These are phyloP conservation scores for Typhlomys cinereus DNA, from an alignment of 2,113 vertebrate species.

Conservation along the genomic window DNA sequence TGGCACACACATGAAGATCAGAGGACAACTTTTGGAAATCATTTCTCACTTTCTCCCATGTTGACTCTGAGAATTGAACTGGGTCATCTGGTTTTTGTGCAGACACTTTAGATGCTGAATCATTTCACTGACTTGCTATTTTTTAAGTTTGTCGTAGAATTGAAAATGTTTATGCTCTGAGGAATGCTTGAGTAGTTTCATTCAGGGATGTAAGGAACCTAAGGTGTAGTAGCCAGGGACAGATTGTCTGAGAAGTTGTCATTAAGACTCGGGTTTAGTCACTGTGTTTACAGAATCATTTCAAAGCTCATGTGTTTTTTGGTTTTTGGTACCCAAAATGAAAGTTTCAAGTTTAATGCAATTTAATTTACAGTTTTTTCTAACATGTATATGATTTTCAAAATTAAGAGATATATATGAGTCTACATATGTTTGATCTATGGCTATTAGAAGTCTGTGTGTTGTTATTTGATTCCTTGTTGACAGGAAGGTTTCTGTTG, in stretches of 20 bases:
- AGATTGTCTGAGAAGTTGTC: neutral
- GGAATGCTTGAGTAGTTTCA: neutral
- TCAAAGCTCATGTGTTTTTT: neutral
- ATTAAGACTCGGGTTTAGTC: neutral
- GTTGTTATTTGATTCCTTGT: neutral
- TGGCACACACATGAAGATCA: too few relatives aligned
- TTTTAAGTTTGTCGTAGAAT: neutral
- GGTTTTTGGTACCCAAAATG: neutral
- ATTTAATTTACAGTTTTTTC: slow-evolving; percentile 1
- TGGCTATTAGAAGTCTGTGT: slow-evolving; percentile 9
- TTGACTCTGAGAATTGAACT: too few relatives aligned
- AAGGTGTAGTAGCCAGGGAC: neutral
- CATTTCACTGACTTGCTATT: neutral
- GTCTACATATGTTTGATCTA: neutral
- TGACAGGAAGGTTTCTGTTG: neutral
- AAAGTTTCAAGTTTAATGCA: neutral
- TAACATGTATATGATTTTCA: slow-evolving; percentile 33
- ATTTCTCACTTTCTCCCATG: too few relatives aligned
- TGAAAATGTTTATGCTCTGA: slow-evolving; percentile 11
- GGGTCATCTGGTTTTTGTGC: too few relatives aligned
- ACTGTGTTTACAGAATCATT: neutral
- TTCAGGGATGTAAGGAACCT: neutral
- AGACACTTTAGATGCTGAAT: too few relatives aligned
- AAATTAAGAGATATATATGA: neutral
- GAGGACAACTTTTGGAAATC: too few relatives aligned